Evolutionary conservation across 2,113 vertebrate genomes (phyloP), one percentile per base, ranked within the genome.

Genomic region (Cyanoliseus patagonus): DNA sequence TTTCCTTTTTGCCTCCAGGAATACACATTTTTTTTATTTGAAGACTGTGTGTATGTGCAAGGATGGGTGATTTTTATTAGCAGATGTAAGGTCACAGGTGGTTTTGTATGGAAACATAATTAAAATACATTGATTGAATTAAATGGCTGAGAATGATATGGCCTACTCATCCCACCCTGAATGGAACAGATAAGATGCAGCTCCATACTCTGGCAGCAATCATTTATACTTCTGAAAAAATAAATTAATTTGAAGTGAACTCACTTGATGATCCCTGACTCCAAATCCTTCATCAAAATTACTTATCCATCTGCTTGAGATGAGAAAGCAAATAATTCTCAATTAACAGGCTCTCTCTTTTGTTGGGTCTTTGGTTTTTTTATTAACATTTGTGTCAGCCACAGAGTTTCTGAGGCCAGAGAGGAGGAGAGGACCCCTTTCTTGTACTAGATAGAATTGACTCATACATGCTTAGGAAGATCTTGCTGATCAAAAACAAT

Each of bases 221-320:
- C 39, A 72, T 78, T 90, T 83, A 57, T 47, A 53, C 57, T 87
- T 92, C 83, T 88, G 92, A 68, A 95, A 88, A 51, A 49, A 33
- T 62, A 98, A 97, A 97, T 98, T 97, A 97, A 97, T 97, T 92
- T 98, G 86, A 77, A 98, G 81, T 93, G 94, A 97, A 96, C 93
- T 96, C 94, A 95, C 88, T 97, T 96, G 92, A 94, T 97, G 86
- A 94, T 97, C 81, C 91, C 97, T 98, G 98, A 96, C 92, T 98
- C 90, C 95, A 95, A 98, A 98, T 97, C 76, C 84, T 97, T 97
- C 86, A 80, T 95, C 88, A 93, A 96, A 98, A 98, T 98, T 98
- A 98, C 93, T 91, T 30, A n/a, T 95, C 63, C 49, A 79, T 85
- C 91, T 96, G 20, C 51, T 68, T 85, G 86, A 87, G 63, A 97